These are phyloP conservation scores for Phthorimaea operculella DNA, from an alignment of 1,140 invertebrate species.

Conservation along the genomic window DNA sequence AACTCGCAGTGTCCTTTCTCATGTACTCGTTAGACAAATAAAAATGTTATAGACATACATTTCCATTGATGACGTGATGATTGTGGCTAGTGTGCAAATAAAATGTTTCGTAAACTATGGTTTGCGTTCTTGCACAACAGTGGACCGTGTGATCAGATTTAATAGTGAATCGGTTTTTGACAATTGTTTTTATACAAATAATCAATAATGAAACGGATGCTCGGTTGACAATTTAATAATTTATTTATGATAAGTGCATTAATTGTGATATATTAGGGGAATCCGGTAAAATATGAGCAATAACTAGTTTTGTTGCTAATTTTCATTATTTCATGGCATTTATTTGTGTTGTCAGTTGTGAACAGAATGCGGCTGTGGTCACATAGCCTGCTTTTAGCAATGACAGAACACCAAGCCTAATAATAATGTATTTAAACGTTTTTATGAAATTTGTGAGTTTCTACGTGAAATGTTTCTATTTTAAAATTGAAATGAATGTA, in stretches of 20 bases:
- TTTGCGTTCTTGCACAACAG: conserved; percentile 56
- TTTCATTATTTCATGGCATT: conserved; percentile 34
- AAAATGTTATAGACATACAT: conserved; percentile 38
- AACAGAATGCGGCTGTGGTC: conserved; percentile 20
- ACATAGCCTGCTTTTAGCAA: conserved; percentile 23
- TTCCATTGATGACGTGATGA: conserved; percentile 53
- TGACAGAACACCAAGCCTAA: conserved; percentile 53
- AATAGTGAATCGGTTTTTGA: conserved; percentile 60
- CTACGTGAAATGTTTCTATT: conserved; percentile 63
- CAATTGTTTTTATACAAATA: conserved; percentile 55
- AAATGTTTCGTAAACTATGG: conserved; percentile 45
- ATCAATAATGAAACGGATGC: conserved; percentile 48
- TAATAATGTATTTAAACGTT: conserved; percentile 46
- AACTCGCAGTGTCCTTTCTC: conserved; percentile 20
- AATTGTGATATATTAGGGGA: conserved; percentile 56
- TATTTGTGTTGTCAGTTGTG: conserved; percentile 30
- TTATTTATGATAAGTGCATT: conserved; percentile 66
- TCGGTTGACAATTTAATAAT: conserved; percentile 63
- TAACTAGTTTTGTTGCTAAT: conserved; percentile 36
- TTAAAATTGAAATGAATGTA: conserved; percentile 64
- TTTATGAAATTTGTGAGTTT: conserved; percentile 61
- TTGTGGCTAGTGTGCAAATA: conserved; percentile 48
- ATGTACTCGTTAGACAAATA: conserved; percentile 56
- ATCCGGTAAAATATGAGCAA: conserved; percentile 42
- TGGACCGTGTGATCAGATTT: conserved; percentile 60